phyloP scores from a whole-genome alignment of 2,113 vertebrate genomes.

The Psilopsiagon aymara region DNA sequence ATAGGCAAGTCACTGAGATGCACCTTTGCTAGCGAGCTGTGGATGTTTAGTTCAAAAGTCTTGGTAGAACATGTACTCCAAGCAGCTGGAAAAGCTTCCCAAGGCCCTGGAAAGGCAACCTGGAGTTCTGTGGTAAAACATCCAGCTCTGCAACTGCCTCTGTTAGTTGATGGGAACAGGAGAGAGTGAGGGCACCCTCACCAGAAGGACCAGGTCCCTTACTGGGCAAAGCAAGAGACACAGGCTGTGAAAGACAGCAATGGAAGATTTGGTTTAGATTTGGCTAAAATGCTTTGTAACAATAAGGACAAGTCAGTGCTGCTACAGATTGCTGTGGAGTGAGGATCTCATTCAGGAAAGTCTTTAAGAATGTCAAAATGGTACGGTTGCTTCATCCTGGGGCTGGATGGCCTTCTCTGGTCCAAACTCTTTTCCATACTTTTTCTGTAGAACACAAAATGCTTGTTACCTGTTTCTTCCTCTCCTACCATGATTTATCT shows the following conservation, averaged over 20 bases:
- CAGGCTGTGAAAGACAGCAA: neutral
- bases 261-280: neutral
- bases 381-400: neutral
- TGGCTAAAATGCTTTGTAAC: neutral
- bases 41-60: neutral
- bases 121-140: neutral
- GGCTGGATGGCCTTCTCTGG: neutral
- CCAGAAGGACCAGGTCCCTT: neutral
- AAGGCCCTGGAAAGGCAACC: neutral
- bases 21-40: neutral
- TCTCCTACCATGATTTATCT: neutral
- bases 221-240: neutral
- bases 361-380: neutral
- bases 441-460: neutral
- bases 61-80: neutral
- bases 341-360: neutral
- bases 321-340: neutral
- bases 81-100: neutral
- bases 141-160: neutral
- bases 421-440: neutral
- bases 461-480: neutral
- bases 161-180: neutral
- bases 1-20: neutral
- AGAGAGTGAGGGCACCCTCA: neutral
- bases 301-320: neutral